Percentiles rank a stretch among this genome's conserved stretches.
Evolutionary conservation across 2,797 vertebrate genomes (phyloP).

Genomic region (Tiaroga cobitis): DNA sequence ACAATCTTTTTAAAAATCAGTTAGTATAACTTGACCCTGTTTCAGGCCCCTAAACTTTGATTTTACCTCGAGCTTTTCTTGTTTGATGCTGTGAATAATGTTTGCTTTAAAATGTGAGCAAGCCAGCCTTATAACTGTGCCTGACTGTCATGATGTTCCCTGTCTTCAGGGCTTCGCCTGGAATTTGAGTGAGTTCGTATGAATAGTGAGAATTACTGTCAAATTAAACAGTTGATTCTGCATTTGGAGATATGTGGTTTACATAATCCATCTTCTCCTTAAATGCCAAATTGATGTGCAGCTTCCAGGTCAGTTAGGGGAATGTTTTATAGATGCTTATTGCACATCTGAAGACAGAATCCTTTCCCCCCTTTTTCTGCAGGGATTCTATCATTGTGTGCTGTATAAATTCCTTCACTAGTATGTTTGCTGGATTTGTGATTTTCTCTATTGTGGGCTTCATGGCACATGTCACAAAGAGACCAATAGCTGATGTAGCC

Average conservation of each 20-base stretch:
- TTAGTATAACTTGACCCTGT: background rate
- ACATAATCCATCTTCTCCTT: conserved; percentile 43
- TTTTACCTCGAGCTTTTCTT: background rate
- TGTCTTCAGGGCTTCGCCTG: no score
- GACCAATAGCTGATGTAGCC: conserved; percentile 92
- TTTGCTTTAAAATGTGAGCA: background rate
- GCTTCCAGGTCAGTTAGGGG: background rate
- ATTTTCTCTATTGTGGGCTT: conserved; percentile 99
- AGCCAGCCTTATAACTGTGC: background rate
- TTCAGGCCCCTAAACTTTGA: background rate
- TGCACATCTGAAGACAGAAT: background rate
- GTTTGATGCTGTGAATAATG: background rate
- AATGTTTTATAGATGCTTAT: background rate
- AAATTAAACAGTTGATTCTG: conserved; percentile 33
- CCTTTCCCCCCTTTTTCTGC: conserved; percentile 42
- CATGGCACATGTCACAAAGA: conserved; percentile 97
- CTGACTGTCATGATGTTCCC: background rate
- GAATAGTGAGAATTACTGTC: conserved; percentile 34
- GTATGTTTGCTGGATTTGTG: conserved; percentile 98
- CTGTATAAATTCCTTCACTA: conserved; percentile 97
- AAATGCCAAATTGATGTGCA: background rate
- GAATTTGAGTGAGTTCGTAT: background rate
- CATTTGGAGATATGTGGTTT: background rate
- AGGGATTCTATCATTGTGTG: conserved; percentile 98
- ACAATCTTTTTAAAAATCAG: background rate